phyloP scores from a whole-genome alignment of 2,888 invertebrate species.

The Oscheius sp. region DNA sequence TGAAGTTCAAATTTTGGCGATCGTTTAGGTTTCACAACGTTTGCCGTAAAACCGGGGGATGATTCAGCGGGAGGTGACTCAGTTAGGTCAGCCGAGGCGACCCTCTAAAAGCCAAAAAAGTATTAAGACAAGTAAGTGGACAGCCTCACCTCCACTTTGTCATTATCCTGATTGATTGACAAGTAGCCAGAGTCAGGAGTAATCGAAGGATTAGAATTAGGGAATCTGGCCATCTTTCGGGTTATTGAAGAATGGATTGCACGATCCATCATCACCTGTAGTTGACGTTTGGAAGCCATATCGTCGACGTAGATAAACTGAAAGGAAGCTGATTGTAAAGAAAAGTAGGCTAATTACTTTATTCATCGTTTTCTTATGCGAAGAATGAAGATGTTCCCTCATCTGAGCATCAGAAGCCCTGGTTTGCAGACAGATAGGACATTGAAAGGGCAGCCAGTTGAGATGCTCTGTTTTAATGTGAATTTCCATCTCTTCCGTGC shows the following conservation, averaged over 20 bases:
- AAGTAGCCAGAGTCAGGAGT: constrained; percentile 21
- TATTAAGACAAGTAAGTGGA: neutral
- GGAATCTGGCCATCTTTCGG: neutral
- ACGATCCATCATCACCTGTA: constrained; percentile 68
- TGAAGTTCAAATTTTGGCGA: constrained; percentile 44
- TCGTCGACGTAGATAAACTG: constrained; percentile 71
- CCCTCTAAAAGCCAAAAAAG: constrained; percentile 9
- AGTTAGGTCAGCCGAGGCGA: constrained; percentile 22
- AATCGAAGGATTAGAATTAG: constrained; percentile 1
- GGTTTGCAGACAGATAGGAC: constrained; percentile 64
- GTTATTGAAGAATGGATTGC: constrained; percentile 42
- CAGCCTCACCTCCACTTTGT: constrained; percentile 12
- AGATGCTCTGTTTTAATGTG: constrained; percentile 70
- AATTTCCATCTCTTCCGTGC: constrained; percentile 69
- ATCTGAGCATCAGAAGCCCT: constrained; percentile 71
- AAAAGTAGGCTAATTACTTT: constrained; percentile 39
- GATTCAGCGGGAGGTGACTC: constrained; percentile 39
- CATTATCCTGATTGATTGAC: constrained; percentile 5
- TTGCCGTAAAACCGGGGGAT: constrained; percentile 26
- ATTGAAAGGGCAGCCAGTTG: constrained; percentile 72
- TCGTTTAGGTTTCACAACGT: constrained; percentile 35
- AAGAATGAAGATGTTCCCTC: constrained; percentile 70
- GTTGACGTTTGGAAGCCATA: constrained; percentile 63
- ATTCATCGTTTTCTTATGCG: constrained; percentile 66
- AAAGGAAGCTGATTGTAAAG: neutral